Evolutionary conservation across 2,113 vertebrate species (phyloP).

Genomic region (Benitochromis conjunctus): DNA sequence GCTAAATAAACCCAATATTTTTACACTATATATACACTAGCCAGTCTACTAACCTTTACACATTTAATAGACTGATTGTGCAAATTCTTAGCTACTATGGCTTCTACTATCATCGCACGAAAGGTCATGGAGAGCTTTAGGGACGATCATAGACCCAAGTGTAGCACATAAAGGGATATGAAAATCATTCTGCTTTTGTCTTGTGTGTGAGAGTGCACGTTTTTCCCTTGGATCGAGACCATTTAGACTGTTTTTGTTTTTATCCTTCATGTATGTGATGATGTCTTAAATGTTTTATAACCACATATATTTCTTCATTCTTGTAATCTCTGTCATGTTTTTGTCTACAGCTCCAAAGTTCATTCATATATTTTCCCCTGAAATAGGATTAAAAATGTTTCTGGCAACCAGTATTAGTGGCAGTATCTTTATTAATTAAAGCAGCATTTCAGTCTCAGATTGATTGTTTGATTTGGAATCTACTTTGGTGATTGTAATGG

Average conservation of each 20-base stretch:
- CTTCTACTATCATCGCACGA: neutral
- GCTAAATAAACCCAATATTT: neutral
- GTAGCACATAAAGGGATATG: neutral
- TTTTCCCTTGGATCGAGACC: neutral
- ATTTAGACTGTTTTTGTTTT: neutral
- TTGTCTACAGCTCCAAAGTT: neutral
- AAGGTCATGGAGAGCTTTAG: neutral
- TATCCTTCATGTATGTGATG: neutral
- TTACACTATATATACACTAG: neutral
- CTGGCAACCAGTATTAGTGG: neutral
- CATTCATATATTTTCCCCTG: neutral
- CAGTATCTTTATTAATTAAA: neutral
- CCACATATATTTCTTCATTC: neutral
- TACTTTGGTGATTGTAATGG: neutral
- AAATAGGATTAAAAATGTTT: neutral
- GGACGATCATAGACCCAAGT: neutral
- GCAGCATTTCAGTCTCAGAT: neutral
- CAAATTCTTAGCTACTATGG: neutral
- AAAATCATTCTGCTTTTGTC: neutral
- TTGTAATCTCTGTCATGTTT: neutral
- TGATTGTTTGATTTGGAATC: neutral
- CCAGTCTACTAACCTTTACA: neutral
- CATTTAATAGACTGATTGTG: neutral
- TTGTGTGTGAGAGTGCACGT: neutral
- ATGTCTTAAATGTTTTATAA: neutral